Evolutionary conservation across 2,888 invertebrate genomes (phyloP).

Genomic region (Harmothoe impar): DNA sequence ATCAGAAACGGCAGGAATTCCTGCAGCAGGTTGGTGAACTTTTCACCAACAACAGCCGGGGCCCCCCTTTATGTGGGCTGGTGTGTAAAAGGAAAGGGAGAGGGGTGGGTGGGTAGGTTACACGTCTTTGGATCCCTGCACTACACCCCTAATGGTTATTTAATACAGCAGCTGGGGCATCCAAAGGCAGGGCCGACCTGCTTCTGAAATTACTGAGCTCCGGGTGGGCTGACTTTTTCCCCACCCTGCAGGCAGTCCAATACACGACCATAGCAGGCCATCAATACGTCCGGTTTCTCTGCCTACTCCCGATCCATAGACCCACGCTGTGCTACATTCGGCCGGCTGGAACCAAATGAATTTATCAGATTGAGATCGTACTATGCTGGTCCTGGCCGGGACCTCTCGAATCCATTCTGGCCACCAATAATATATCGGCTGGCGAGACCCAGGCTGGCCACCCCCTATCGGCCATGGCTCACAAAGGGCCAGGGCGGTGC

Average conservation of each 20-base stretch:
- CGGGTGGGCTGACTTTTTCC: conserved; percentile 40
- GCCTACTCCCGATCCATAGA: conserved; percentile 6
- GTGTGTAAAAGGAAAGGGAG: conserved; percentile 18
- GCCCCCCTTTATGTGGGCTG: conserved; percentile 12
- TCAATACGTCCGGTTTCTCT: conserved; percentile 16
- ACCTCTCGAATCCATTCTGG: conserved; percentile 35
- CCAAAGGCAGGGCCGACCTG: conserved; percentile 38
- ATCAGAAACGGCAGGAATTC: conserved; percentile 61
- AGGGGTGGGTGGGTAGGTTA: not conserved
- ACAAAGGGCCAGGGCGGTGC: conserved; percentile 1
- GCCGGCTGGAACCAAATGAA: conserved; percentile 29
- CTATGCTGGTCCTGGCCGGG: conserved; percentile 32
- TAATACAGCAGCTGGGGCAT: conserved; percentile 42
- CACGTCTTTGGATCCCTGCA: conserved; percentile 32
- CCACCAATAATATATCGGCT: conserved; percentile 42
- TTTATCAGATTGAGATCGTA: conserved; percentile 45
- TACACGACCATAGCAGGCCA: conserved; percentile 6
- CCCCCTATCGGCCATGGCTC: not conserved
- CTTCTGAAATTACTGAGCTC: conserved; percentile 42
- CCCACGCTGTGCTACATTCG: conserved; percentile 22
- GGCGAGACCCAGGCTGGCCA: conserved; percentile 1
- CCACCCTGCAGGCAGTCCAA: conserved; percentile 38
- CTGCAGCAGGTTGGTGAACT: conserved; percentile 35
- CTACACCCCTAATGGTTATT: conserved; percentile 54
- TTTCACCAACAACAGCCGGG: conserved; percentile 44